Evolutionary conservation across 1,140 invertebrate species (phyloP).

Genomic region (Drosophila elegans): DNA sequence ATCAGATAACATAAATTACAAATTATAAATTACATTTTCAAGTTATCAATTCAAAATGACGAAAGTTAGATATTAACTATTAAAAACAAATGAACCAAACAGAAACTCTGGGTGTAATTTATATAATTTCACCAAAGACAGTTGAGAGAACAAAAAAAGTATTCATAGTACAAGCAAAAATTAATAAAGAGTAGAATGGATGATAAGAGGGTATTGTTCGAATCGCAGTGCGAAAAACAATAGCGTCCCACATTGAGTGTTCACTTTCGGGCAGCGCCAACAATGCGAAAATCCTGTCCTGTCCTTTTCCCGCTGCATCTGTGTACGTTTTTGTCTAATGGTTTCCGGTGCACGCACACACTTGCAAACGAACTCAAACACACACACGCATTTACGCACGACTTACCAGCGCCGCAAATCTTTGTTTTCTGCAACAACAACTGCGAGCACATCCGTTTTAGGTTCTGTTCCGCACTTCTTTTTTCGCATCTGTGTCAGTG

Average conservation of each 20-base stretch:
- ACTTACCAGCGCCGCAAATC: conserved; percentile 78
- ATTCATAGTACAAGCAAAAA: too few relatives aligned
- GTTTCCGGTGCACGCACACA: conserved; percentile 66
- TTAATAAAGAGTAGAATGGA: too few relatives aligned
- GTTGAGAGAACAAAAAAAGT: too few relatives aligned
- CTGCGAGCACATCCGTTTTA: conserved; percentile 71
- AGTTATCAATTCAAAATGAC: too few relatives aligned
- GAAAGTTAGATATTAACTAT: too few relatives aligned
- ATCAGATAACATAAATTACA: too few relatives aligned
- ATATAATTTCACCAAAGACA: too few relatives aligned
- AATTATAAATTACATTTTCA: too few relatives aligned
- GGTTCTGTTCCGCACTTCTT: conserved; percentile 37
- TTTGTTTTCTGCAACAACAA: conserved; percentile 78
- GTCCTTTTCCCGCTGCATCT: conserved; percentile 47
- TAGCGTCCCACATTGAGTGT: conserved; percentile 51
- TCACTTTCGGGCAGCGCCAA: conserved; percentile 76
- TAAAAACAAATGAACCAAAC: too few relatives aligned
- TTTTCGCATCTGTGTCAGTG: conserved; percentile 4
- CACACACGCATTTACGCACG: conserved; percentile 71
- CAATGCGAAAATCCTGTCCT: conserved; percentile 73
- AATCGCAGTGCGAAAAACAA: conserved; percentile 29
- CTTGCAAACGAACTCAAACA: conserved; percentile 16
- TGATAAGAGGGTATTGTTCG: conserved; percentile 8
- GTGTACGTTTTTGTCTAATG: conserved; percentile 82
- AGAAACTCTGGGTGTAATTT: too few relatives aligned